Evolutionary conservation across 2,797 vertebrate genomes (phyloP).

Genomic region (Taeniopygia guttata): DNA sequence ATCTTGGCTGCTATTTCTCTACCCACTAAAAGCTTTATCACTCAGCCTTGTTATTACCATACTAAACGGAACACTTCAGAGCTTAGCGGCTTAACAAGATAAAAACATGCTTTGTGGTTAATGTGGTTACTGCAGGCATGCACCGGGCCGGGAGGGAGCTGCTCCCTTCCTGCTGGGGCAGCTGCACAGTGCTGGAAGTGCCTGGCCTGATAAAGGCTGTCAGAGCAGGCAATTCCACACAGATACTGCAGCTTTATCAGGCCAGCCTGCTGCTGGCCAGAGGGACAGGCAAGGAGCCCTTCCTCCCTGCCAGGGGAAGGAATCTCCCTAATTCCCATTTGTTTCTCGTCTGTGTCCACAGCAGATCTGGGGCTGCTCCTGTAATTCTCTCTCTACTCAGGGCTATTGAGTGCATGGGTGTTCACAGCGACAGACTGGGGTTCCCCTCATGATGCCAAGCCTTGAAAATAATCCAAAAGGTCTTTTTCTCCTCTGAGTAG

Average conservation of each 20-base stretch:
- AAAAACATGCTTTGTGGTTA: slow-evolving; percentile 65
- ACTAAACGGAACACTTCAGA: slow-evolving; percentile 61
- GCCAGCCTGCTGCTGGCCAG: neutral
- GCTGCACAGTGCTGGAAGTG: neutral
- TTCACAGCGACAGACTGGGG: neutral
- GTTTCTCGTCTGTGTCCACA: too few species aligned
- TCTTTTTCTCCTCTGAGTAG: neutral
- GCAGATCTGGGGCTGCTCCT: neutral
- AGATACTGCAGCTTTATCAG: neutral
- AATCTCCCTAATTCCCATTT: too few species aligned
- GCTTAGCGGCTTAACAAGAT: slow-evolving; percentile 60
- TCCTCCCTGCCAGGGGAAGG: neutral
- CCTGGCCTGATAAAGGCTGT: neutral
- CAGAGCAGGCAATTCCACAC: neutral
- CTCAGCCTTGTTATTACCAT: slow-evolving; percentile 67
- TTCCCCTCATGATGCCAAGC: neutral
- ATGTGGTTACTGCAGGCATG: slow-evolving; percentile 60
- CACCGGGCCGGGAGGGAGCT: slow-evolving; percentile 36
- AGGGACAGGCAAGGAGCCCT: neutral
- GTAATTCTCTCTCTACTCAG: neutral
- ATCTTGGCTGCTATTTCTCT: slow-evolving; percentile 56
- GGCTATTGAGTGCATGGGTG: neutral
- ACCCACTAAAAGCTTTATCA: slow-evolving; percentile 64
- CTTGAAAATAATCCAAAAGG: neutral
- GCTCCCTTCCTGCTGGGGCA: slow-evolving; percentile 50